Evolutionary conservation across 2,888 invertebrate genomes (phyloP).

Genomic region (Eulithis prunata): DNA sequence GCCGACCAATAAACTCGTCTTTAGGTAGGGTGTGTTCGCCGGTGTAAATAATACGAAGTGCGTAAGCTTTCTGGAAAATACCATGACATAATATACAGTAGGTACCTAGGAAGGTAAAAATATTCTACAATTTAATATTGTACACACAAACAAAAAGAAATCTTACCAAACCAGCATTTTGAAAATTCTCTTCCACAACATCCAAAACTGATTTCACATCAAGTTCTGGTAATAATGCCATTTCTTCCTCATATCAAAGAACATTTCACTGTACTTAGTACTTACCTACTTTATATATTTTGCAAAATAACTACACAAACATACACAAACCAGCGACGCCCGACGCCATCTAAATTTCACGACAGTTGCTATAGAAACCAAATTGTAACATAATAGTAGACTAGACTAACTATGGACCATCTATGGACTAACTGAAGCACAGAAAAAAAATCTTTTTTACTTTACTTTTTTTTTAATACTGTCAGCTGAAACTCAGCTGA

Average conservation of each 20-base stretch:
- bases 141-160: conserved; percentile 3
- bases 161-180: conserved; percentile 65
- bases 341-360: conserved; percentile 16
- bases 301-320: conserved; percentile 2
- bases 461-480: too few species aligned
- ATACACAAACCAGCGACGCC: not conserved
- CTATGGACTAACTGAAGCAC: too few species aligned
- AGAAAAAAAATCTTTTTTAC: too few species aligned
- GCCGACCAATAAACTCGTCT: conserved; percentile 62
- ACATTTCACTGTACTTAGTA: conserved; percentile 14
- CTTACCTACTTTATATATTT: not conserved
- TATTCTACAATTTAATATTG: not conserved
- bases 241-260: conserved; percentile 12
- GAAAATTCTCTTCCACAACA: conserved; percentile 74
- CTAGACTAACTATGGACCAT: too few species aligned
- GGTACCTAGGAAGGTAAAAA: too few species aligned
- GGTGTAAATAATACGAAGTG: conserved; percentile 75
- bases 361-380: conserved; percentile 27
- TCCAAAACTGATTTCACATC: conserved; percentile 63
- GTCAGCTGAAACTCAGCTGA: too few species aligned
- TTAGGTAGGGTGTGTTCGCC: conserved; percentile 71
- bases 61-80: conserved; percentile 73
- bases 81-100: not conserved
- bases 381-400: too few species aligned
- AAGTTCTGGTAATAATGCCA: conserved; percentile 62